A percentile compares a stretch with the other conserved stretches of the same genome.
Conservation (phyloP, 2,113 vertebrate genomes). For the Poeciliopsis occidentalis region DNA sequence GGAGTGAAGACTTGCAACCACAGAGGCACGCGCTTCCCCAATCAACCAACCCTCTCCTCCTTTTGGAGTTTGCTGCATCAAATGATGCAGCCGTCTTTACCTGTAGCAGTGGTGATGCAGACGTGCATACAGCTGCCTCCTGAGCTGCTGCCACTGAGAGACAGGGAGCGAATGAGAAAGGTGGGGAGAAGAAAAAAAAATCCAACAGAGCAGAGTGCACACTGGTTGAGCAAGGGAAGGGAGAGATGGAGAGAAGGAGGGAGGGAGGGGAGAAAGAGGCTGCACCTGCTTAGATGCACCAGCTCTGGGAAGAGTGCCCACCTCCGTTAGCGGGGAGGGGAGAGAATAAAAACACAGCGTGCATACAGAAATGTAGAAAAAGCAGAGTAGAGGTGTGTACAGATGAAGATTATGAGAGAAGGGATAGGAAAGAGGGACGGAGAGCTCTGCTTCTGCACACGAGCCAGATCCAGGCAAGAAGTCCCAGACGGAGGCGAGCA, state of each 20-base stretch:
- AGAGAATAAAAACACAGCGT: constrained; percentile 54
- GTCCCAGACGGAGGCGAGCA: constrained; percentile 69
- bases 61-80: constrained; percentile 42
- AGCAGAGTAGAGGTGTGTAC: constrained; percentile 45
- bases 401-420: constrained; percentile 62
- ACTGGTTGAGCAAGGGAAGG: constrained; percentile 54
- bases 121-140: constrained; percentile 61
- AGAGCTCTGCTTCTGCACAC: constrained; percentile 46
- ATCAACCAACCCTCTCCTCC: background rate
- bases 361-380: constrained; percentile 51
- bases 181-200: constrained; percentile 11
- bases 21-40: constrained; percentile 17
- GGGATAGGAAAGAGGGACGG: constrained; percentile 24
- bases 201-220: constrained; percentile 57
- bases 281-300: constrained; percentile 75
- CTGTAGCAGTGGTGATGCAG: constrained; percentile 59
- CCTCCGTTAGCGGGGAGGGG: constrained; percentile 63
- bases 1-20: constrained; percentile 49
- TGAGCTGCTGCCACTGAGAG: constrained; percentile 68
- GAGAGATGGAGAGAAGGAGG: constrained; percentile 45
- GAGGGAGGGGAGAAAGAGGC: constrained; percentile 69
- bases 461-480: constrained; percentile 36
- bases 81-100: constrained; percentile 58
- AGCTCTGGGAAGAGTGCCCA: constrained; percentile 71
- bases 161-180: constrained; percentile 63